Conservation (phyloP, 2,888 invertebrate genomes). For the Synanthedon formicaeformis region DNA sequence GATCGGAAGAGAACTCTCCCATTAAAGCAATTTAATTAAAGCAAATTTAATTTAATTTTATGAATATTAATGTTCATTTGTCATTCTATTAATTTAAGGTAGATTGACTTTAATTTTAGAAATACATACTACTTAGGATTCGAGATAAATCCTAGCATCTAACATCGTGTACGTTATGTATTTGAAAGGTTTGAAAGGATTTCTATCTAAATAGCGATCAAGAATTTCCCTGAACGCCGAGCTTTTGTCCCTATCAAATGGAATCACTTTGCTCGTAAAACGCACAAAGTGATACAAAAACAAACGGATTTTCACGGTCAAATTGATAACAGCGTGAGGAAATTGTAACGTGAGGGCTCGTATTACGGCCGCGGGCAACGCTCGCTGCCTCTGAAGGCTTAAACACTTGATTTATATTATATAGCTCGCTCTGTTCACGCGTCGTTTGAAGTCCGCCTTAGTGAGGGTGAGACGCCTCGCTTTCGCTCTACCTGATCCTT, state of each 20-base stretch:
- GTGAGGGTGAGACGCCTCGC: background rate
- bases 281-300: slow-evolving; percentile 13
- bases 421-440: background rate
- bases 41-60: too few relatives aligned
- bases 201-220: background rate
- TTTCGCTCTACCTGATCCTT: too few relatives aligned
- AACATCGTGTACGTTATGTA: background rate
- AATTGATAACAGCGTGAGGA: slow-evolving; percentile 23
- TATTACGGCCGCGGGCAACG: background rate
- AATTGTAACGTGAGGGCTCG: background rate
- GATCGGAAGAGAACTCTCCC: too few relatives aligned
- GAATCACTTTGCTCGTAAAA: background rate
- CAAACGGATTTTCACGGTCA: slow-evolving; percentile 35
- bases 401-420: background rate
- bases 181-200: background rate
- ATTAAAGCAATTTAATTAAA: too few relatives aligned
- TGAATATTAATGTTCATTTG: too few relatives aligned
- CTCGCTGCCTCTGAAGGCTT: background rate
- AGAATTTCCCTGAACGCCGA: background rate
- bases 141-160: background rate
- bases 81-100: too few relatives aligned
- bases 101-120: too few relatives aligned
- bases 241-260: background rate
- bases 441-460: background rate
- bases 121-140: too few relatives aligned